Evolutionary conservation across 2,888 invertebrate genomes (phyloP).

Genomic region (Ectemnius cavifrons): DNA sequence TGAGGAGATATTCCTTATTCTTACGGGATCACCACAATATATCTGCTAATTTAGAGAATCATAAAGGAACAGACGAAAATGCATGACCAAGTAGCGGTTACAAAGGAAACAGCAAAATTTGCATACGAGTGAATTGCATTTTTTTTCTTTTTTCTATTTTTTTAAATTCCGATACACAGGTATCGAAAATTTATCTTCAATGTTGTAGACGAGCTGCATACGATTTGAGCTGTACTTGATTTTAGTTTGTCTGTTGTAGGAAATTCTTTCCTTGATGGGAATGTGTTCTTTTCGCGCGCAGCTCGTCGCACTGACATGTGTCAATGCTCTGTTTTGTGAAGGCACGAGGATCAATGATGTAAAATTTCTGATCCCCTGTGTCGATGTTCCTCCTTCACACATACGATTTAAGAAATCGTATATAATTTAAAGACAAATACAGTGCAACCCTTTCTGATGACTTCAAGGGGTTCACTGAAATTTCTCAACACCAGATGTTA

Average conservation of each 20-base stretch:
- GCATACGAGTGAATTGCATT: conserved; percentile 27
- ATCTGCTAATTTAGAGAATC: conserved; percentile 9
- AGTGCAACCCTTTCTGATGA: conserved; percentile 28
- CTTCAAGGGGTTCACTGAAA: conserved; percentile 14
- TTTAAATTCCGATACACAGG: conserved; percentile 22
- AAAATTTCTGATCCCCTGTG: conserved; percentile 18
- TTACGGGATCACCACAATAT: conserved; percentile 29
- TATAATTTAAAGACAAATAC: conserved; percentile 27
- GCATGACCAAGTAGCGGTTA: conserved; percentile 13
- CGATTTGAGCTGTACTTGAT: conserved; percentile 20
- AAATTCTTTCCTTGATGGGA: conserved; percentile 25
- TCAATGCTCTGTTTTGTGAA: conserved; percentile 43
- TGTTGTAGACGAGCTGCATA: conserved; percentile 49
- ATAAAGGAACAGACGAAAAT: conserved; percentile 14
- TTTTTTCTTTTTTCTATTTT: conserved; percentile 22
- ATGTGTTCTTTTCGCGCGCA: conserved; percentile 37
- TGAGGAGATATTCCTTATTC: conserved; percentile 8
- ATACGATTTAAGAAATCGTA: conserved; percentile 50
- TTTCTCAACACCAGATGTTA: conserved; percentile 52
- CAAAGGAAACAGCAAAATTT: conserved; percentile 19
- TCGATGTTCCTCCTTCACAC: conserved; percentile 47
- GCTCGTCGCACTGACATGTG: conserved; percentile 41
- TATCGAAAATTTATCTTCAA: conserved; percentile 54
- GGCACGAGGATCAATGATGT: conserved; percentile 29
- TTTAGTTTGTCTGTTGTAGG: conserved; percentile 11